phyloP scores from a whole-genome alignment of 2,113 vertebrate genomes.

The Hyaena hyaena region DNA sequence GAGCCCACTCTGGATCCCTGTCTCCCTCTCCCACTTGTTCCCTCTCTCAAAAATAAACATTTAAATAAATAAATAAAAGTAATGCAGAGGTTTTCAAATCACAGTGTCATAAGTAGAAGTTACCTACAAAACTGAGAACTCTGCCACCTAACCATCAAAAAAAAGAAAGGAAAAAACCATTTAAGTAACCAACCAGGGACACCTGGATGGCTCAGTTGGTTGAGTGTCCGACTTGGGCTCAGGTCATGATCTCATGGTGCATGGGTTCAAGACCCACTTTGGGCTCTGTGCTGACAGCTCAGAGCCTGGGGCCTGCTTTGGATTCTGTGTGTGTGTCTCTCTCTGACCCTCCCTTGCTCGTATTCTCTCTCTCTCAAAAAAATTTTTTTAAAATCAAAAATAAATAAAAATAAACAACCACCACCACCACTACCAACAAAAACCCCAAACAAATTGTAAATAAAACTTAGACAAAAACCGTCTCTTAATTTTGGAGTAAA shows the following conservation, averaged over 20 bases:
- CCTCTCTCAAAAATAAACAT: too few species aligned
- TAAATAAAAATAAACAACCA: background rate
- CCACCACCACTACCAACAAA: background rate
- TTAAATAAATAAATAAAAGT: background rate
- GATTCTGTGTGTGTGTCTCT: too few species aligned
- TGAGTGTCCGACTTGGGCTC: too few species aligned
- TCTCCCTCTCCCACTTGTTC: too few species aligned
- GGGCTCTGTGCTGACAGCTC: too few species aligned
- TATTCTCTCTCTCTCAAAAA: background rate
- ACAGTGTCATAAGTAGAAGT: background rate
- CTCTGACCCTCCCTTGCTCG: too few species aligned
- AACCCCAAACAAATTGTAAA: background rate
- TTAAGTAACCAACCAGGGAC: background rate
- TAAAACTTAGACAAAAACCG: background rate
- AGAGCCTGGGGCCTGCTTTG: too few species aligned
- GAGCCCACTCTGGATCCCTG: too few species aligned
- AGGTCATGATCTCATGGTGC: too few species aligned
- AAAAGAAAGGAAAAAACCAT: background rate
- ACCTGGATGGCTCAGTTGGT: too few species aligned
- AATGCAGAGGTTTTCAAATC: background rate
- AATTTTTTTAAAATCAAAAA: background rate
- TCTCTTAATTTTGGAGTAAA: background rate
- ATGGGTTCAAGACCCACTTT: too few species aligned
- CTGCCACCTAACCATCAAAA: background rate
- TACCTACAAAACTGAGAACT: background rate